Base-by-base conservation (phyloP, 2,888 invertebrate species). In the Prostheceraeus crozeri region DNA sequence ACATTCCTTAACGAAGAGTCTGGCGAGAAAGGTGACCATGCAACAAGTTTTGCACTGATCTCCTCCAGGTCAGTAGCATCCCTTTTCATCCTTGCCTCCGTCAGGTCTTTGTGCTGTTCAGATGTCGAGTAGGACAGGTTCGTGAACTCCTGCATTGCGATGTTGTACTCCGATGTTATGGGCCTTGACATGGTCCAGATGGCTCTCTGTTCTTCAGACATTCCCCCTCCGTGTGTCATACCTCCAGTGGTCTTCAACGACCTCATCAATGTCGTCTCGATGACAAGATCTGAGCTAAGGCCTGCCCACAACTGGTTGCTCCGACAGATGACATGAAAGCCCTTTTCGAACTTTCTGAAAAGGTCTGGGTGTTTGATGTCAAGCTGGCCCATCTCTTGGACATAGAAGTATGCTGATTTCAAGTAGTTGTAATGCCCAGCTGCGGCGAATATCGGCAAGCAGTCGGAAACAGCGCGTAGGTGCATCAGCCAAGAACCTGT, bases 81-180 rank as follows among this genome's bases (percentile, higher is more conserved):
- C 31, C 65, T 46, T 16, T 58, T 35, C 27, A 56, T 56, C 33
- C 58, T 59, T 21, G 62, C 57, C 33, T 16, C 31, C 31, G 35
- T 58, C 19, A 54, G 14, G 16, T 65, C 62, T 25, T 57, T 65
- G 52, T 64, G 64, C 35, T 65, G 62, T 30, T 62, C 59, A 54
- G 54, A 64, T 36, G 60, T 59, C 16, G 61, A 25, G 40, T 33
- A 58, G 16, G 45, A 3, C 30, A 11, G 33, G 11, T 61, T 46
- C 33, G n/a, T 48, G 52, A 65, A 62, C 8, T 40, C 53, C 35
- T 65, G 60, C 64, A 64, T 62, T n/a, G 61, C 56, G 21, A 19
- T 14, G 35, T 62, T 64, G 40, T 56, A 30, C n/a, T 55, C 62
- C 40, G 62, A 53, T n/a, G 14, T 27, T n/a, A 57, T 45, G 3